These are phyloP conservation scores for Vireo altiloquus DNA, from an alignment of 2,113 vertebrate genomes.

Conservation along the genomic window DNA sequence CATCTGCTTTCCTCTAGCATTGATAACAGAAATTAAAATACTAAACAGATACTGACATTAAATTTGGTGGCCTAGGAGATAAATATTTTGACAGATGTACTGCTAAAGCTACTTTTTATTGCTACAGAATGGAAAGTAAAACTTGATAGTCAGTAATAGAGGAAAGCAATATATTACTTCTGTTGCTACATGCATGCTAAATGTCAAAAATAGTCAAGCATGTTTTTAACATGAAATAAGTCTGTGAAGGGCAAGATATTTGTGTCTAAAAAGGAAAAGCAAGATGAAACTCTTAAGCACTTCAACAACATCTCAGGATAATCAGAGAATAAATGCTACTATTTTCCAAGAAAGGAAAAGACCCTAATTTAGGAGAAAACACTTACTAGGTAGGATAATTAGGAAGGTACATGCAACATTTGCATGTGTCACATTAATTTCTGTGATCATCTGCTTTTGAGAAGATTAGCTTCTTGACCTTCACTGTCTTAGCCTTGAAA, in stretches of 20 bases:
- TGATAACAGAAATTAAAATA: neutral
- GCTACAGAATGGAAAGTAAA: neutral
- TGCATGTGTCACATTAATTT: neutral
- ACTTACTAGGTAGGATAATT: neutral
- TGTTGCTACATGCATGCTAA: neutral
- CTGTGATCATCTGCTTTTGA: neutral
- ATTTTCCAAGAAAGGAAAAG: neutral
- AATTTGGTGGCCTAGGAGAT: neutral
- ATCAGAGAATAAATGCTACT: neutral
- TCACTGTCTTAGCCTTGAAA: neutral
- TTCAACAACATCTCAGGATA: neutral
- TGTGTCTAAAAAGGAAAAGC: neutral
- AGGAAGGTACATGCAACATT: neutral
- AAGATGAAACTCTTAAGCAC: neutral
- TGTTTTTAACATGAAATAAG: neutral
- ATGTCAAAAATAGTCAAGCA: neutral
- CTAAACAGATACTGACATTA: neutral
- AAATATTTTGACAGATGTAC: slow-evolving; percentile 26
- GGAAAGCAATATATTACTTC: neutral
- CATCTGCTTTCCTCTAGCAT: neutral
- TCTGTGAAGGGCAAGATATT: neutral
- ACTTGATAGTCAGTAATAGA: neutral
- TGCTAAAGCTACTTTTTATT: neutral
- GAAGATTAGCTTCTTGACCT: neutral
- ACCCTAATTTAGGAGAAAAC: neutral